Percentiles rank a stretch among this genome's conserved stretches.
phyloP scores from a whole-genome alignment of 2,888 invertebrate genomes.

The Polylopha cassiicola region DNA sequence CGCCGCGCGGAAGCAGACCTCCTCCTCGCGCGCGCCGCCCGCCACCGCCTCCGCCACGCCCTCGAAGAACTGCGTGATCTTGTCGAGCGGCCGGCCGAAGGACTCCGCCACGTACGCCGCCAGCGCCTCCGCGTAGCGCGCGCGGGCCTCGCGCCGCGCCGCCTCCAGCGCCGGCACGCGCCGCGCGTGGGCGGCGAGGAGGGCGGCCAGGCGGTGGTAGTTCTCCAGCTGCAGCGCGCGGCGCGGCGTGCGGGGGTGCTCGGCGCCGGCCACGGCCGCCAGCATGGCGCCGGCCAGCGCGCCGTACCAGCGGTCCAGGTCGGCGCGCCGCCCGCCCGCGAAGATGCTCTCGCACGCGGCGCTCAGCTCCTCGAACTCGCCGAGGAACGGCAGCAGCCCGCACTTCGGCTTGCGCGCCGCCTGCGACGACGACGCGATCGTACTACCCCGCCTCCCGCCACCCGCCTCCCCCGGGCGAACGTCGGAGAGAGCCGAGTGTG shows the following conservation, averaged over 20 bases:
- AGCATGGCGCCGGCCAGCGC: constrained; percentile 86
- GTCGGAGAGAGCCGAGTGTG: too few relatives aligned
- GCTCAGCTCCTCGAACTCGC: constrained; percentile 93
- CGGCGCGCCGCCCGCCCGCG: constrained; percentile 89
- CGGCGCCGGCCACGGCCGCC: constrained; percentile 86
- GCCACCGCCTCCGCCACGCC: constrained; percentile 96
- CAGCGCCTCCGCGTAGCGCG: constrained; percentile 92
- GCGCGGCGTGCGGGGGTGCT: constrained; percentile 91
- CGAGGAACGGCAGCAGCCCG: constrained; percentile 92
- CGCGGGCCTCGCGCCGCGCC: constrained; percentile 92
- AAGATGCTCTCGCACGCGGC: constrained; percentile 92
- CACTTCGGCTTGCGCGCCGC: constrained; percentile 83
- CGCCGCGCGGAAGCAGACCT: constrained; percentile 98
- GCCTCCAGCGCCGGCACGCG: constrained; percentile 93
- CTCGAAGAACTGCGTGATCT: constrained; percentile 93
- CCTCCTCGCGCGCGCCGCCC: constrained; percentile 96
- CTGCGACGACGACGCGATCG: constrained; percentile 75
- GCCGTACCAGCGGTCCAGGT: constrained; percentile 94
- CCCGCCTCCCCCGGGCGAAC: not conserved
- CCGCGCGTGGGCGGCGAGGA: constrained; percentile 89
- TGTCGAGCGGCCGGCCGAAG: constrained; percentile 86
- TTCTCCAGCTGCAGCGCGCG: constrained; percentile 97
- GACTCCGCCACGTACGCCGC: constrained; percentile 95
- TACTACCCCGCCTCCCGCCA: constrained; percentile 3
- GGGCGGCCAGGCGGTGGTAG: constrained; percentile 93